Evolutionary conservation across 2,113 vertebrate species (phyloP).

Genomic region (Tapirus terrestris): DNA sequence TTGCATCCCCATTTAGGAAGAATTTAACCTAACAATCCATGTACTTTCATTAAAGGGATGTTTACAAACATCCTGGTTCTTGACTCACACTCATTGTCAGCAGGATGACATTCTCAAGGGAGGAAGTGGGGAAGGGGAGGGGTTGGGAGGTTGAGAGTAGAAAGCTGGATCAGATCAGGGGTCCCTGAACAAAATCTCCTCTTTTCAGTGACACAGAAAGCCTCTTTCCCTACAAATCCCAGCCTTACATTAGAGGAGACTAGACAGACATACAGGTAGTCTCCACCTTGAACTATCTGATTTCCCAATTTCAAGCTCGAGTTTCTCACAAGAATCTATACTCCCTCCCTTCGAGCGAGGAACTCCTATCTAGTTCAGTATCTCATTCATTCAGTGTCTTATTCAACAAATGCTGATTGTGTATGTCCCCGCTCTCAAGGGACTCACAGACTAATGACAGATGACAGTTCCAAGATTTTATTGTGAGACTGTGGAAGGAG

Average conservation of each 20-base stretch:
- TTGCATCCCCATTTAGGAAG: not conserved
- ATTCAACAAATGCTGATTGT: not conserved
- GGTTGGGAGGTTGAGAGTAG: not conserved
- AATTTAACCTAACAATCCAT: not conserved
- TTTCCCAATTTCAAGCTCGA: not conserved
- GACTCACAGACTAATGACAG: not conserved
- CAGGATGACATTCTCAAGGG: not conserved
- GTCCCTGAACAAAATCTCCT: not conserved
- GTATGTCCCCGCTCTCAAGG: not conserved
- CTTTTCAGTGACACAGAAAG: not conserved
- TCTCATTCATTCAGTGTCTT: not conserved
- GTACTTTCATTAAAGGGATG: conserved; percentile 8
- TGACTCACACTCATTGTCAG: not conserved
- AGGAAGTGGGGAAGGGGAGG: not conserved
- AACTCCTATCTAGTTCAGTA: not conserved
- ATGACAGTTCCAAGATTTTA: not conserved
- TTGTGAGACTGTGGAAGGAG: not conserved
- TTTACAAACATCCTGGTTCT: conserved; percentile 48
- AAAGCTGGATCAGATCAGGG: not conserved
- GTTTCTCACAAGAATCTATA: not conserved
- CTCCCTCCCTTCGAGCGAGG: not conserved
- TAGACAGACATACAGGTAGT: not conserved
- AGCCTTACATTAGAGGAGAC: not conserved
- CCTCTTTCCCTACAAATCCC: not conserved
- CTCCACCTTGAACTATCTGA: not conserved